Base-by-base conservation (phyloP, 2,888 invertebrate species). In the Eupithecia dodoneata region DNA sequence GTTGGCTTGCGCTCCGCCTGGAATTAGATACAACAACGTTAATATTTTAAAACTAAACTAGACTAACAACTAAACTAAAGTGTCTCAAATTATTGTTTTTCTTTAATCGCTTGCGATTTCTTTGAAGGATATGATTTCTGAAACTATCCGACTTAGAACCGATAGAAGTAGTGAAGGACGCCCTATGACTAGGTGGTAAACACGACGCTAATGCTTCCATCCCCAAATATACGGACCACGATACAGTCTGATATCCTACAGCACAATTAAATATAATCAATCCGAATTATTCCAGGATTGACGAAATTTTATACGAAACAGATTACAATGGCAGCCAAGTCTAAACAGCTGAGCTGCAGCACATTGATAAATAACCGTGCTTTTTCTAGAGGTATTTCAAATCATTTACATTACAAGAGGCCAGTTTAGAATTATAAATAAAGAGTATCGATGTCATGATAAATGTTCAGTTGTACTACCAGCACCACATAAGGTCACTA, bases 1-100 rank as follows among this genome's bases (percentile, higher is more conserved):
- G 63, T 63, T 83, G 92, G 87, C 81, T 91, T 82, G 81, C 41
- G 73, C 45, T 85, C 88, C 41, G 88, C 86, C 87, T 92, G 83
- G n/a, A n/a, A 63, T 63, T 63, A 63, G 10, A 30, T 10, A 30
- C 10, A 30, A 30, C 18, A 10, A 10, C 10, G 63, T 63, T 30
- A 18, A 63, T 59, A 59, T 18, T 4, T 18, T 18, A 18, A 49
- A 49, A 49, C 5, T 10, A 47, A 12, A 9, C 15, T 13, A 13
- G 0, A 4, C 0, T 4, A 49, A 12, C 47, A 49, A 49, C 12
- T 49, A 49, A 2, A 49, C 4, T 30, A 30, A 30, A 30, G 30
- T 30, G 30, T 30, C 30, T 30, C 30, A 30, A 30, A 30, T 30
- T 44, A 44, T 4, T 7, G 44, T 6, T 44, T 7, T 44, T 44